Evolutionary conservation across 2,888 invertebrate species (phyloP), one percentile per base, ranked within the genome.

Genomic region (Drosophila formosana): DNA sequence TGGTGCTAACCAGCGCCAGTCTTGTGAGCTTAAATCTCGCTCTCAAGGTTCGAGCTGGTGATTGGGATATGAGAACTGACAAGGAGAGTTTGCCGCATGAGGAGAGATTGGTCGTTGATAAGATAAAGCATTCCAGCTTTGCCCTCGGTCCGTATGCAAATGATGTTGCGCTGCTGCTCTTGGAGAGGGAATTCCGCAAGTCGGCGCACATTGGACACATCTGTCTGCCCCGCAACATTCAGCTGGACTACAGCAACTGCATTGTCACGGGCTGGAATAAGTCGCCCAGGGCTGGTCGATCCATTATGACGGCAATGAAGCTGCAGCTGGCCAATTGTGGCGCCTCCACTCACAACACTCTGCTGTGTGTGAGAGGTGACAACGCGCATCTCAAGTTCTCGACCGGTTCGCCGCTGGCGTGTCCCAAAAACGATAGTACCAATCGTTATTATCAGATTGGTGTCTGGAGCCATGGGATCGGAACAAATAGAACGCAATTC

Each of bases 181-280:
- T 80, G 3, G 37, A 64, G 2, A 4, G 2, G 0, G 0, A 3
- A 0, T 78, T 80, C 39, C 2, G 5, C 0, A 1, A 5, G 0
- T n/a, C 1, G 3, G 3, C 9, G 0, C 58, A 72, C 34, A 67
- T 80, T 3, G n/a, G 11, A 9, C 45, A 46, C 1, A 50, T 72
- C 9, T 66, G 75, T 2, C 37, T 76, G 34, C 18, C 52, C 11
- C 23, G 28, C 1, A 25, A 7, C 11, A 32, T 25, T 45, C 0
- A 2, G 1, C 0, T 65, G 0, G 13, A 60, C 5, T 37, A 28
- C 5, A 11, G 4, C 0, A 53, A 55, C 4, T 80, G 79, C 23
- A 4, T 66, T 0, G 25, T 52, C 11, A 30, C 53, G 5, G 77
- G 79, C 6, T 80, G 79, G 82, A 60, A 46, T 28, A 11, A 53